Evolutionary conservation across 2,888 invertebrate species (phyloP).

Genomic region (Beris chalybata): DNA sequence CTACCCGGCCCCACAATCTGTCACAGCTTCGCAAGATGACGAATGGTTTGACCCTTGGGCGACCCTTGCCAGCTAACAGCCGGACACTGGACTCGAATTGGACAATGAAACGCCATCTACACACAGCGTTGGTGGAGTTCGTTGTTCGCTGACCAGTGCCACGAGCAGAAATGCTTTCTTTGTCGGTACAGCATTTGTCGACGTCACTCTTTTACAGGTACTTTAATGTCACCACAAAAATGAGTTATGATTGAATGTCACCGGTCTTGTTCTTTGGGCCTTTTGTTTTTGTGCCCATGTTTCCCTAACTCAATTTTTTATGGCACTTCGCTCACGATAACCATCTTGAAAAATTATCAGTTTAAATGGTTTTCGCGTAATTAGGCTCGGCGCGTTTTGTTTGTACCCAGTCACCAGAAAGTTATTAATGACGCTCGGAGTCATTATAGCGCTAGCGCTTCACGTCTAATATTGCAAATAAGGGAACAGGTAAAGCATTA

Average conservation of each 20-base stretch:
- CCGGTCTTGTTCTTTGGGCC: constrained; percentile 1
- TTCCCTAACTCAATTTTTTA: constrained; percentile 35
- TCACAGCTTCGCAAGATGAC: neutral
- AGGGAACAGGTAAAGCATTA: no score
- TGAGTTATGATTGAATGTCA: constrained; percentile 37
- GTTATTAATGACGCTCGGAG: constrained; percentile 37
- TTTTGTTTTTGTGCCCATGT: constrained; percentile 27
- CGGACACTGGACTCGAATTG: no score
- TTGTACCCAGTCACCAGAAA: constrained; percentile 39
- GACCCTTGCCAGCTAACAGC: no score
- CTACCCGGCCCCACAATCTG: neutral
- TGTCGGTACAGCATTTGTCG: constrained; percentile 32
- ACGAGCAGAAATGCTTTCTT: constrained; percentile 28
- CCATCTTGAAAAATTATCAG: constrained; percentile 57
- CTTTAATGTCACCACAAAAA: constrained; percentile 36
- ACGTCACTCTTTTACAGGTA: constrained; percentile 27
- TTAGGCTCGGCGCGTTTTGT: constrained; percentile 49
- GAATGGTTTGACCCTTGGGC: neutral
- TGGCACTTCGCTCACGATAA: constrained; percentile 47
- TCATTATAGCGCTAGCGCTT: constrained; percentile 28
- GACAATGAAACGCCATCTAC: neutral
- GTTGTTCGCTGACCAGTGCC: constrained; percentile 13
- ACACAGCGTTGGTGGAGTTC: no score
- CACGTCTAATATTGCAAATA: no score
- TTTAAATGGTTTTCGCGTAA: constrained; percentile 57